Conservation (phyloP, 2,797 vertebrate genomes). For the Lepus townsendii region DNA sequence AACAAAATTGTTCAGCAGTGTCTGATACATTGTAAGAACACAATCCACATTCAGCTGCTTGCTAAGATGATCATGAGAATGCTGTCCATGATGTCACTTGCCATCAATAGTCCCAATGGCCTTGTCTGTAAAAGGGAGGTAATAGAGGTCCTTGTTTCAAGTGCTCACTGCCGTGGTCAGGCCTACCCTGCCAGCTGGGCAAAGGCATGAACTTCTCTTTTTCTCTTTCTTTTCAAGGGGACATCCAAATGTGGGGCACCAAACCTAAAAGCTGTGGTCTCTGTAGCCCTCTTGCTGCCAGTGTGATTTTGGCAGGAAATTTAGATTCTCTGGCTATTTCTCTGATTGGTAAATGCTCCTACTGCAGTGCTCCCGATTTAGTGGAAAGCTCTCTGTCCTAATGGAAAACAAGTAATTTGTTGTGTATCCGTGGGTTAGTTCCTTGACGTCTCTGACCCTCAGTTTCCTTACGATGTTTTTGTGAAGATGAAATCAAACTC, state of each 20-base stretch:
- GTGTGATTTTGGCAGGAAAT: background rate
- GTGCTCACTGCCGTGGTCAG: background rate
- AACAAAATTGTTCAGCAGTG: background rate
- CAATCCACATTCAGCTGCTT: background rate
- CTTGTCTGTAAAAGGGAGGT: background rate
- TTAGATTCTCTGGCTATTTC: background rate
- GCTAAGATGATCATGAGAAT: background rate
- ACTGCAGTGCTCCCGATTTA: background rate
- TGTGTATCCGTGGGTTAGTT: background rate
- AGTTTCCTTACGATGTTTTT: background rate
- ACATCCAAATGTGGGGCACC: background rate
- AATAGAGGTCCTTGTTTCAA: background rate
- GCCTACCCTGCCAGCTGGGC: background rate
- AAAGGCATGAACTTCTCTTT: background rate
- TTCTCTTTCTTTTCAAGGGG: background rate
- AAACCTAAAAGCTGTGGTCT: background rate
- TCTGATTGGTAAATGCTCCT: background rate
- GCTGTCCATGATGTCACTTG: background rate
- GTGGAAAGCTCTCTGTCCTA: background rate
- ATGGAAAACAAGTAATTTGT: background rate
- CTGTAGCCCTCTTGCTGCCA: background rate
- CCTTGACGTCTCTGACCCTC: background rate
- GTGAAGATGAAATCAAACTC: slow-evolving; percentile 28
- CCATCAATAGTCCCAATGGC: background rate
- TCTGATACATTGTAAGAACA: background rate